Conservation (phyloP, 1,140 invertebrate species). For the Cotesia chilonis region DNA sequence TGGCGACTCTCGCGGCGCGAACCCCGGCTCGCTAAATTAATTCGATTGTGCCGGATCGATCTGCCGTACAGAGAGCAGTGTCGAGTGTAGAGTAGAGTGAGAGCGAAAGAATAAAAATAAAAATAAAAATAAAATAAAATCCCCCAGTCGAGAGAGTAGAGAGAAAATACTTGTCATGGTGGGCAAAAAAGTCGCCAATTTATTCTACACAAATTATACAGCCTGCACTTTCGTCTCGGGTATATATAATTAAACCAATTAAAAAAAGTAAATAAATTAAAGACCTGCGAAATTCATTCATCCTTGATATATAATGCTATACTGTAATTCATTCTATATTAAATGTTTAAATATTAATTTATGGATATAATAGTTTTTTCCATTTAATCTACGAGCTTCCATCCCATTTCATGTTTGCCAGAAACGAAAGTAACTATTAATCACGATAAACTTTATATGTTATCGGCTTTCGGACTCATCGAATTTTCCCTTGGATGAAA, state of each 20-base stretch:
- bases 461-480: constrained; percentile 4
- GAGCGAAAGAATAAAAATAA: background rate
- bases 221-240: no score
- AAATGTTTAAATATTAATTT: no score
- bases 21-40: constrained; percentile 15
- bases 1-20: constrained; percentile 3
- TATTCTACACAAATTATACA: no score
- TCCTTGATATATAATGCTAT: no score
- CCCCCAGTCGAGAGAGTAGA: no score
- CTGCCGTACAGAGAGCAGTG: background rate
- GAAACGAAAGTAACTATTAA: background rate
- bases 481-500: background rate
- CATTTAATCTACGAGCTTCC: no score
- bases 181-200: background rate
- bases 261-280: no score
- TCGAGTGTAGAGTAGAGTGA: no score
- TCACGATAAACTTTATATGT: background rate
- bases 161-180: background rate
- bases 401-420: background rate
- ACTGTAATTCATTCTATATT: no score
- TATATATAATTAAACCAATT: no score
- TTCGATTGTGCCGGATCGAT: constrained; percentile 24
- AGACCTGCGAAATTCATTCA: no score
- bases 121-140: background rate
- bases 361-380: no score